phyloP scores from a whole-genome alignment of 2,888 invertebrate genomes.

The Hermodice carunculata region DNA sequence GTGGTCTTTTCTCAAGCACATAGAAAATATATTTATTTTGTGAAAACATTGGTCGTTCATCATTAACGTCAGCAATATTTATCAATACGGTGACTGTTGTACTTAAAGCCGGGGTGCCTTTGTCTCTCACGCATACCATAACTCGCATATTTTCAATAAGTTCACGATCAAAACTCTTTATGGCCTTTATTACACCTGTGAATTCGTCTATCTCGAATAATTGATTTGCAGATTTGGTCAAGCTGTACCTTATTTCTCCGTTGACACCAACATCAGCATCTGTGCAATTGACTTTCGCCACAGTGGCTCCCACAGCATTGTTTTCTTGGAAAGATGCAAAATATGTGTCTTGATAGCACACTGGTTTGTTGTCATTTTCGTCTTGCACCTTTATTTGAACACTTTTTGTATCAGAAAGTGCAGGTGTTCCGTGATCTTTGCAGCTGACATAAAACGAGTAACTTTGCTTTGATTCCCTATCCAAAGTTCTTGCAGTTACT shows the following conservation, averaged over 20 bases:
- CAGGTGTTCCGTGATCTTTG: slow-evolving; percentile 11
- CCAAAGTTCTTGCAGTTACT: slow-evolving; percentile 4
- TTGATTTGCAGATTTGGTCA: too few species aligned
- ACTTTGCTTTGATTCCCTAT: slow-evolving; percentile 10
- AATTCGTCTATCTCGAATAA: too few species aligned
- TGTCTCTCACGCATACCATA: too few species aligned
- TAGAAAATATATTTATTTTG: too few species aligned
- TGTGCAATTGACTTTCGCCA: slow-evolving; percentile 16
- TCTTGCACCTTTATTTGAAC: slow-evolving; percentile 17
- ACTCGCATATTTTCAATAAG: too few species aligned
- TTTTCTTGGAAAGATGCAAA: slow-evolving; percentile 16
- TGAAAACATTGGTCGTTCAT: too few species aligned
- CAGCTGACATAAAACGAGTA: slow-evolving; percentile 13
- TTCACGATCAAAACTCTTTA: too few species aligned
- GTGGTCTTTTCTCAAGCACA: too few species aligned
- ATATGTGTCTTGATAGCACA: slow-evolving; percentile 13
- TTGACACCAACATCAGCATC: slow-evolving; percentile 21
- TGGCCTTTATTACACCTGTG: too few species aligned
- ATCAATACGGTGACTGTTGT: too few species aligned
- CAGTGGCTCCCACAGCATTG: slow-evolving; percentile 11
- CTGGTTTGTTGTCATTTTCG: slow-evolving; percentile 28
- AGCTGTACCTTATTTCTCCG: slow-evolving; percentile 8
- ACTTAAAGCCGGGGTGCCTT: too few species aligned
- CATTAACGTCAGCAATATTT: too few species aligned
- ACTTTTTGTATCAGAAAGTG: not conserved